Evolutionary conservation across 2,797 vertebrate species (phyloP).

Genomic region (Coracias cyanogaster): DNA sequence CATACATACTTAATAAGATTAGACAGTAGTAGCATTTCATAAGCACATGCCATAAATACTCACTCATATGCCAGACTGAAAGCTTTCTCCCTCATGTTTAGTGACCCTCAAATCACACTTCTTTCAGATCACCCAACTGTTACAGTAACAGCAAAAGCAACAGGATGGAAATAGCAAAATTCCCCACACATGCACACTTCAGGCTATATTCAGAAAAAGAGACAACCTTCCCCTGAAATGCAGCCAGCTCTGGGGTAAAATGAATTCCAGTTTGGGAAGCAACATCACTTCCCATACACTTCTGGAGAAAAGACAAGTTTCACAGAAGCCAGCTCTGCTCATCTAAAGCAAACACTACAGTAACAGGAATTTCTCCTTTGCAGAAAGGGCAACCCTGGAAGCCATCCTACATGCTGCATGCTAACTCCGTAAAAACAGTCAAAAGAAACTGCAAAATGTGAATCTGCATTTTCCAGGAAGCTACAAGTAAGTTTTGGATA

Average conservation of each 20-base stretch:
- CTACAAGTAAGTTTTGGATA: background rate
- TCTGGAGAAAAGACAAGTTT: background rate
- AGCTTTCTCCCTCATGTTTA: background rate
- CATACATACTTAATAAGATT: background rate
- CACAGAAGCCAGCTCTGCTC: background rate
- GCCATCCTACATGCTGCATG: background rate
- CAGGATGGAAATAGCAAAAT: background rate
- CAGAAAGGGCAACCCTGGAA: background rate
- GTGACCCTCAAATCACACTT: conserved; percentile 55
- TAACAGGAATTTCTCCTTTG: background rate
- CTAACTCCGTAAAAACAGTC: background rate
- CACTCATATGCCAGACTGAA: conserved; percentile 10
- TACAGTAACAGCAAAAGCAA: conserved; percentile 49
- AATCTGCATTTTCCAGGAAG: background rate
- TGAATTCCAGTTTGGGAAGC: background rate
- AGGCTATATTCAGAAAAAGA: background rate
- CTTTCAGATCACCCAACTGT: conserved; percentile 44
- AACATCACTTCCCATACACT: background rate
- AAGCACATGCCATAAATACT: background rate
- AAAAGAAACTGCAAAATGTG: background rate
- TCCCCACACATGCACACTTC: background rate
- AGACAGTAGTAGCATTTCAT: background rate
- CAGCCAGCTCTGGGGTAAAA: background rate
- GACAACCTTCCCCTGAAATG: background rate
- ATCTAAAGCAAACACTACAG: background rate